Conservation (phyloP, 2,888 invertebrate genomes). For the Campaea margaritaria region DNA sequence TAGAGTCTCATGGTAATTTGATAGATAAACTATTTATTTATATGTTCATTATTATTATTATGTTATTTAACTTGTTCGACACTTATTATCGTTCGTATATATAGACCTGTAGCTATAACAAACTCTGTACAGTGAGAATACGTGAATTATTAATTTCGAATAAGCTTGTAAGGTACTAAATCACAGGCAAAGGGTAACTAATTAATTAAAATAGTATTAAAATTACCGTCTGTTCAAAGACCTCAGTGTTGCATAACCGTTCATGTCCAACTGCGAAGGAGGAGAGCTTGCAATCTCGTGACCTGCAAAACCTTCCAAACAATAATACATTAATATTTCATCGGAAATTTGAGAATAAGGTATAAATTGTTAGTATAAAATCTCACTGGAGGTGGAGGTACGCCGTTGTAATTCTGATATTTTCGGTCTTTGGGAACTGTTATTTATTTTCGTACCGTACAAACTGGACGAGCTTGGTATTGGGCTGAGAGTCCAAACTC, state of each 20-base stretch:
- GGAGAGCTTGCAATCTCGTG: slow-evolving; percentile 84
- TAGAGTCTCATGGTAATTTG: no score
- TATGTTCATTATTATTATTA: no score
- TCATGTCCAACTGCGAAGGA: slow-evolving; percentile 90
- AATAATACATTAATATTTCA: slow-evolving; percentile 18
- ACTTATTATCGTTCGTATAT: no score
- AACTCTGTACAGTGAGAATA: no score
- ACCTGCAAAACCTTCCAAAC: slow-evolving; percentile 74
- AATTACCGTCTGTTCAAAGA: slow-evolving; percentile 86
- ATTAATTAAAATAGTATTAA: slow-evolving; percentile 28
- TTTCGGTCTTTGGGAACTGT: slow-evolving; percentile 70
- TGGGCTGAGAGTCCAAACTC: slow-evolving; percentile 92
- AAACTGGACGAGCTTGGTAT: slow-evolving; percentile 94
- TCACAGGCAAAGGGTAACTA: no score
- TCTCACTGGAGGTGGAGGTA: slow-evolving; percentile 85
- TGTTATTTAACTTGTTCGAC: no score
- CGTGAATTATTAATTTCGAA: no score
- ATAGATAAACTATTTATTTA: no score
- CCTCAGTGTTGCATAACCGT: slow-evolving; percentile 90
- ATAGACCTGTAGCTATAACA: no score
- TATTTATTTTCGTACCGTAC: slow-evolving; percentile 79
- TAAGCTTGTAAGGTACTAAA: no score
- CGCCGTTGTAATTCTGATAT: slow-evolving; percentile 81
- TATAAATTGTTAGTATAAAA: slow-evolving; percentile 29
- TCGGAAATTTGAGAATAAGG: slow-evolving; percentile 1